Evolutionary conservation across 1,140 invertebrate species (phyloP).

Genomic region (Drosophila lacteicornis): DNA sequence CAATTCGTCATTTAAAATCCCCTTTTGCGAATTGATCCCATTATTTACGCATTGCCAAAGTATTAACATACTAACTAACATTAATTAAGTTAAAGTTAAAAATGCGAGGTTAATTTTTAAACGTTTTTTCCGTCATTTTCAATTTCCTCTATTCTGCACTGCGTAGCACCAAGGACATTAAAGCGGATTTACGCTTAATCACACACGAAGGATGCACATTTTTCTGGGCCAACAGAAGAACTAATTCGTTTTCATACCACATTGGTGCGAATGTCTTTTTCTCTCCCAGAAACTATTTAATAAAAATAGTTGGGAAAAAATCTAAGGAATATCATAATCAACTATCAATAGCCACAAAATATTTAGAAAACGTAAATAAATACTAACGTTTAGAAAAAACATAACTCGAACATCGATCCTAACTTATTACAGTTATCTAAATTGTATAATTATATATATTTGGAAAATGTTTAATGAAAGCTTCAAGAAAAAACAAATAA

Average conservation of each 20-base stretch:
- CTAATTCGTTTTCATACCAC: not conserved
- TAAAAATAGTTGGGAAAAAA: no score
- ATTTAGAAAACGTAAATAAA: no score
- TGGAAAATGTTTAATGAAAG: no score
- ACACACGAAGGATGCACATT: slow-evolving; percentile 69
- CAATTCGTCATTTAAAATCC: no score
- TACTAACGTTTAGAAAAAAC: no score
- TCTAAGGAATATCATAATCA: no score
- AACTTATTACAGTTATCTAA: no score
- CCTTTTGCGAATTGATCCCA: no score
- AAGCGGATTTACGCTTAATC: slow-evolving; percentile 73
- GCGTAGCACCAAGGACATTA: slow-evolving; percentile 34
- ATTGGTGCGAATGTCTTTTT: not conserved
- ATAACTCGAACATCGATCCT: no score
- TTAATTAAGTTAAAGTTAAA: not conserved
- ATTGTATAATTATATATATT: no score
- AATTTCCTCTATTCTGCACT: slow-evolving; percentile 26
- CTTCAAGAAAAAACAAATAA: no score
- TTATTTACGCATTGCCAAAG: not conserved
- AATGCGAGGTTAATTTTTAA: not conserved
- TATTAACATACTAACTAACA: not conserved
- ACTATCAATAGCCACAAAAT: no score
- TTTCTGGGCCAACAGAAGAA: slow-evolving; percentile 4
- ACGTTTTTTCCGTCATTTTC: not conserved
- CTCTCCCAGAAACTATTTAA: not conserved